A percentile compares a stretch with the other conserved stretches of the same genome.
Evolutionary conservation across 64 coral and sea anemone genomes (phyloP).

Genomic region (Orbicella faveolata): DNA sequence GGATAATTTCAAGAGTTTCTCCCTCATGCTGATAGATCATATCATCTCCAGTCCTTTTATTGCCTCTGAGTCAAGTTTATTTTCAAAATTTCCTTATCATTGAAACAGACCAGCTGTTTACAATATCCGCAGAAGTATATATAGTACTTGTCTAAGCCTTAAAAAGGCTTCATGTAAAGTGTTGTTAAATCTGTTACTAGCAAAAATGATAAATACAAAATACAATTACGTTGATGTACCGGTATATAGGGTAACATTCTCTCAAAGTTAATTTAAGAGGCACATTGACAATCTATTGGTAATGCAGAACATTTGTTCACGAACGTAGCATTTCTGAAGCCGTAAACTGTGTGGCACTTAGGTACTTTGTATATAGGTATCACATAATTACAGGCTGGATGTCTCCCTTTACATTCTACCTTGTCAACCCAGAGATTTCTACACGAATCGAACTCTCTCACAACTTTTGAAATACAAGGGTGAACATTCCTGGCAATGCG

Average conservation of each 20-base stretch:
- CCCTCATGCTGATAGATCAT: no score
- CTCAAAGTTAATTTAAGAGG: neutral
- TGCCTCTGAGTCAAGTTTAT: no score
- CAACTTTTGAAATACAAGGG: neutral
- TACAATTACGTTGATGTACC: no score
- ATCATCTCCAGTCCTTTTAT: no score
- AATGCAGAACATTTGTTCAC: neutral
- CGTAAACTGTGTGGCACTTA: neutral
- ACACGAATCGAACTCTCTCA: neutral
- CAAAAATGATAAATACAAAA: no score
- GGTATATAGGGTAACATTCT: neutral
- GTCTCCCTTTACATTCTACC: neutral
- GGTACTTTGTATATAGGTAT: neutral
- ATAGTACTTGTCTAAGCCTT: neutral
- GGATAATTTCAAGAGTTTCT: no score
- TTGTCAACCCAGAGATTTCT: neutral
- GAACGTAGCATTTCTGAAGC: neutral
- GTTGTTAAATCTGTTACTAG: no score
- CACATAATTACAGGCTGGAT: neutral
- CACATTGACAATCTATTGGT: slow-evolving; percentile 11
- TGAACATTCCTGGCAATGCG: slow-evolving; percentile 2
- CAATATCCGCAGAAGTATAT: no score
- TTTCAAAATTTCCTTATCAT: no score
- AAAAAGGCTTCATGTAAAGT: no score
- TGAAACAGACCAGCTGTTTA: no score